phyloP scores from a whole-genome alignment of 2,113 vertebrate genomes.

The Physeter macrocephalus region DNA sequence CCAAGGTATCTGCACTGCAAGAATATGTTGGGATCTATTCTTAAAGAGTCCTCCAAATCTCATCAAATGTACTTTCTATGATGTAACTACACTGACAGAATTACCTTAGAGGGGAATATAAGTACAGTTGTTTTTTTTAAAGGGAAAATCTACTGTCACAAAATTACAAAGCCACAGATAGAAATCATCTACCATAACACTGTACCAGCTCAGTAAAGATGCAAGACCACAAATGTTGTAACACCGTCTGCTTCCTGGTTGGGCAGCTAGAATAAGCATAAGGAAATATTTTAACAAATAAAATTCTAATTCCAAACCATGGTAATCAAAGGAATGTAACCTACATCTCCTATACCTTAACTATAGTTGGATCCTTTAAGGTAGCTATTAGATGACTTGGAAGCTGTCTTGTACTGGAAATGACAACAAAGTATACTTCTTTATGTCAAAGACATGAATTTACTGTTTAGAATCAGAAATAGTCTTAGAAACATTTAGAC shows the following conservation, averaged over 20 bases:
- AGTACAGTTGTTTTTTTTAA: background rate
- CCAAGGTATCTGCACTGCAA: background rate
- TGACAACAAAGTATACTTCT: background rate
- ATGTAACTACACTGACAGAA: background rate
- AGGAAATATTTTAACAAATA: background rate
- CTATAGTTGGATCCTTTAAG: background rate
- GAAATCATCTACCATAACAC: background rate
- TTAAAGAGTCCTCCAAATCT: background rate
- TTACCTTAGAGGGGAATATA: background rate
- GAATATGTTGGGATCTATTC: background rate
- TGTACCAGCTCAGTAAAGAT: background rate
- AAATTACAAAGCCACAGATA: background rate
- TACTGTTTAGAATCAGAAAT: background rate
- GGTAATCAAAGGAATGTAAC: background rate
- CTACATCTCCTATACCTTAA: background rate
- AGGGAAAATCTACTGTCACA: background rate
- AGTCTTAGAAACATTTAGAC: background rate
- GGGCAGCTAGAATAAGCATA: background rate
- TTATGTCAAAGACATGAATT: background rate
- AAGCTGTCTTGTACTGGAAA: background rate
- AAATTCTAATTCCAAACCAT: background rate
- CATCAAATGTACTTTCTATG: background rate
- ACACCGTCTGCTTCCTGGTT: background rate
- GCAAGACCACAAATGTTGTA: background rate
- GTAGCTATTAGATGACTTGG: background rate